Percentiles rank a stretch among this genome's conserved stretches.
Evolutionary conservation across 23 tunicate species (phyloP).

Genomic region (Halocynthia aurantium): DNA sequence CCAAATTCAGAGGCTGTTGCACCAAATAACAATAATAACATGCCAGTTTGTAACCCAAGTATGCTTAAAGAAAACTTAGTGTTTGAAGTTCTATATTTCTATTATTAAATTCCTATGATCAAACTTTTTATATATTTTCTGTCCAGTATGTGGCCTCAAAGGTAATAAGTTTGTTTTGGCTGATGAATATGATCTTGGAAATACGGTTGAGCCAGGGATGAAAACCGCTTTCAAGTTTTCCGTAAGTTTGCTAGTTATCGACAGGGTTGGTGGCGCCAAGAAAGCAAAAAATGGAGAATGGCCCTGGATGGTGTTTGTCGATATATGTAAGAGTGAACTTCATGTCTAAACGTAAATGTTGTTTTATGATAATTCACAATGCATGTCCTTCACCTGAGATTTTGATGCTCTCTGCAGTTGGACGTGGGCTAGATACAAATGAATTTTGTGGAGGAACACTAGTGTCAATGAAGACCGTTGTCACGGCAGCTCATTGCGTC

Average conservation of each 20-base stretch:
- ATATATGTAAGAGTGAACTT: slow-evolving; percentile 17
- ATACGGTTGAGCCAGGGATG: background rate
- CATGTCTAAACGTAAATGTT: background rate
- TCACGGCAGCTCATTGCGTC: slow-evolving; percentile 65
- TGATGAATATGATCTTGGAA: background rate
- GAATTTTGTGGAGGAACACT: slow-evolving; percentile 72
- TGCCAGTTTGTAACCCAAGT: slow-evolving; percentile 45
- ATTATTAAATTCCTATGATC: too few relatives aligned
- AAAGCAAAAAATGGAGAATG: slow-evolving; percentile 48
- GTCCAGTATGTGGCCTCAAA: slow-evolving; percentile 56
- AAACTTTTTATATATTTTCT: background rate
- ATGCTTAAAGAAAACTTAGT: background rate
- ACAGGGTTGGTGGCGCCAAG: slow-evolving; percentile 22
- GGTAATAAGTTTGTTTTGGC: slow-evolving; percentile 1
- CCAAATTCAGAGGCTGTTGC: slow-evolving; percentile 8
- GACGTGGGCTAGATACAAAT: slow-evolving; percentile 2
- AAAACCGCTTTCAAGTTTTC: background rate
- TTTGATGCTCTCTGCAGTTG: background rate
- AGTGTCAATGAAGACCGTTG: slow-evolving; percentile 36
- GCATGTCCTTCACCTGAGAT: background rate
- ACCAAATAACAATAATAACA: slow-evolving; percentile 40
- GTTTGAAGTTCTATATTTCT: background rate
- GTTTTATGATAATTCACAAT: background rate
- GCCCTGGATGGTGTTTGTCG: slow-evolving; percentile 69
- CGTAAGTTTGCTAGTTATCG: background rate